Base-by-base conservation (phyloP, 1,140 invertebrate species). In the Eubasilissa regina region DNA sequence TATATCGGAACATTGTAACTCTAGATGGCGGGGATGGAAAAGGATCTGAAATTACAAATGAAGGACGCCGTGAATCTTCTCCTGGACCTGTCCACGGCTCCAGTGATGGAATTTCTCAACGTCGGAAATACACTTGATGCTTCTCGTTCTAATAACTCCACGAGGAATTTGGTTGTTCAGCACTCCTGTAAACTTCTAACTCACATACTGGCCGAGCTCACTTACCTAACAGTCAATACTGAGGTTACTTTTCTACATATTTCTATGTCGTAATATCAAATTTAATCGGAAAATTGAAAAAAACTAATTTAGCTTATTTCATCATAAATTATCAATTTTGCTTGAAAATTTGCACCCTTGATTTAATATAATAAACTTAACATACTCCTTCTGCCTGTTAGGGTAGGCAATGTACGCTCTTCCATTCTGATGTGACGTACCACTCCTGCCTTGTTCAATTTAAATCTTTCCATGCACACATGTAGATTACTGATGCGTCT, bases 111-210 rank as follows among this genome's bases (percentile, higher is more conserved):
- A 86, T 25, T 86, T 89, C 13, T 53, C 73, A 10, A 15, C 53
- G 7, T 6, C 25, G 25, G 25, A 6, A 35, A 6, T 35, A 35
- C 25, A 35, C 35, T 45, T 7, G 55, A 60, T 13, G 64, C 17
- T 25, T 25, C 48, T 1, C 21, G n/a, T 15, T 15, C 11, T 13
- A 43, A 45, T 35, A 70, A 75, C 9, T 64, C 17, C 25, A 55
- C 85, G 35, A 81, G 85, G 53, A 84, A 86, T 13, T 77, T 75
- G 0, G 81, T 98, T 0, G 93, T 97, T 0, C 91, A 94, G 75
- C 95, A 95, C 87, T 95, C 96, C 82, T 98, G 96, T 85, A 94
- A 96, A 84, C 90, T 99, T 19, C 86, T 97, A 53, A 94, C 95
- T 0, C 91, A 96, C 60, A 93, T 98, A 0, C 91, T 98, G 35